These are phyloP conservation scores for Campoplex capitator DNA, from an alignment of 2,888 invertebrate genomes.

Conservation along the genomic window DNA sequence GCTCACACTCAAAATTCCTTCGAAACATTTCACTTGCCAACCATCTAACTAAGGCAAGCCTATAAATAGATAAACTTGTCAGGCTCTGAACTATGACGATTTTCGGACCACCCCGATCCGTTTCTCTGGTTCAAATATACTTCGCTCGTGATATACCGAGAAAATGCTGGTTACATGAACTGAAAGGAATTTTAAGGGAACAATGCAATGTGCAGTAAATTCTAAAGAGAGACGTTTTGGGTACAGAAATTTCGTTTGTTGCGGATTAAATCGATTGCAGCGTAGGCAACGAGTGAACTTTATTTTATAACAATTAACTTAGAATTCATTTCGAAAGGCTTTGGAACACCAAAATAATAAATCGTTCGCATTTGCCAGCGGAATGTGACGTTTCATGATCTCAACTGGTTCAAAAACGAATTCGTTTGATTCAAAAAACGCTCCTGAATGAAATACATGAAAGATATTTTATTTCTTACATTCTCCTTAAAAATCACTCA, in stretches of 20 bases:
- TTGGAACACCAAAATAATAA: too few species aligned
- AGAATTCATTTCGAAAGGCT: too few species aligned
- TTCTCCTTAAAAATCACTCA: background rate
- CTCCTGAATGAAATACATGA: too few species aligned
- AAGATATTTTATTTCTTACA: background rate
- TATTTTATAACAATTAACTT: background rate
- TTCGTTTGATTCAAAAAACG: too few species aligned
- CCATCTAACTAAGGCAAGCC: slow-evolving; percentile 25
- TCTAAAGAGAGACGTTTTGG: background rate
- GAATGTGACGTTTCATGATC: background rate
- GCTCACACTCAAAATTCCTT: slow-evolving; percentile 49
- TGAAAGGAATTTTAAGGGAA: background rate
- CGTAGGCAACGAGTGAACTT: background rate
- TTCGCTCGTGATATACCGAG: too few species aligned
- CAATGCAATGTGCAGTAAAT: background rate
- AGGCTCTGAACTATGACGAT: slow-evolving; percentile 37
- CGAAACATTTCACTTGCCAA: slow-evolving; percentile 38
- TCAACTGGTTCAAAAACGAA: background rate
- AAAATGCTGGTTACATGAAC: background rate
- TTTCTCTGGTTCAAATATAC: slow-evolving; percentile 27
- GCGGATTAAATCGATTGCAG: background rate
- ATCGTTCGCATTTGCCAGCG: background rate
- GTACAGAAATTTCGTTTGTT: background rate
- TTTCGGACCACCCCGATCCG: slow-evolving; percentile 44
- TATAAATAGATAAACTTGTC: slow-evolving; percentile 44